These are phyloP conservation scores for Hydra vulgaris DNA, from an alignment of 30 jellyfish, hydroid and myxozoan species.

Conservation along the genomic window DNA sequence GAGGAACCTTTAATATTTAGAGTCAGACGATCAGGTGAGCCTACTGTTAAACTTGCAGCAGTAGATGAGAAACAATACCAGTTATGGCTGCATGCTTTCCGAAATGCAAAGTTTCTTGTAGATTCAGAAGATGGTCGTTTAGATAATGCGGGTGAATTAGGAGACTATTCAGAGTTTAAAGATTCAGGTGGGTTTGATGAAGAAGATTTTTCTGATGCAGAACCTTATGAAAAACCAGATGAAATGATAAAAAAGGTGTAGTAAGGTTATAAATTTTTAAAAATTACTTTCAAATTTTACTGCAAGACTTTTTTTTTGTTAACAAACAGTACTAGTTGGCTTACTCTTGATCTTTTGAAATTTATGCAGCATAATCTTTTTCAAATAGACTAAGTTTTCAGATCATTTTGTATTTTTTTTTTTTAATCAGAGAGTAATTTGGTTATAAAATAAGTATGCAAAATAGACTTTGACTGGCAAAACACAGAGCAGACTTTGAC, in stretches of 20 bases:
- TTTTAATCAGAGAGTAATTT: too few relatives aligned
- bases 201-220: conserved; percentile 3
- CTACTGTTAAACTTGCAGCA: conserved; percentile 65
- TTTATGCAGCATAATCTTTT: too few relatives aligned
- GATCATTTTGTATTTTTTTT: too few relatives aligned
- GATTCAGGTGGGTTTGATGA: conserved; percentile 22
- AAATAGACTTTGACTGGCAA: too few relatives aligned
- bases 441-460: too few relatives aligned
- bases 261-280: too few relatives aligned
- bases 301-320: too few relatives aligned
- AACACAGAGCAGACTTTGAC: too few relatives aligned
- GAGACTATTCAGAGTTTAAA: conserved; percentile 10
- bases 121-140: conserved; percentile 13
- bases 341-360: too few relatives aligned
- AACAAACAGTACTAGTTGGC: too few relatives aligned
- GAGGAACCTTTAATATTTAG: conserved; percentile 25
- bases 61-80: conserved; percentile 48
- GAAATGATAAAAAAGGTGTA: conserved; percentile 32
- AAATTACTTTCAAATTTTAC: too few relatives aligned
- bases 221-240: conserved; percentile 58
- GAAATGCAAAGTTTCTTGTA: conserved; percentile 36
- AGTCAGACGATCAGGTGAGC: conserved; percentile 42
- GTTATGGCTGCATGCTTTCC: conserved; percentile 56
- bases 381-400: too few relatives aligned
- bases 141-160: conserved; percentile 32